Percentiles rank a stretch among this genome's conserved stretches.
Evolutionary conservation across 2,888 invertebrate genomes (phyloP).

Genomic region (Aricia artaxerxes): DNA sequence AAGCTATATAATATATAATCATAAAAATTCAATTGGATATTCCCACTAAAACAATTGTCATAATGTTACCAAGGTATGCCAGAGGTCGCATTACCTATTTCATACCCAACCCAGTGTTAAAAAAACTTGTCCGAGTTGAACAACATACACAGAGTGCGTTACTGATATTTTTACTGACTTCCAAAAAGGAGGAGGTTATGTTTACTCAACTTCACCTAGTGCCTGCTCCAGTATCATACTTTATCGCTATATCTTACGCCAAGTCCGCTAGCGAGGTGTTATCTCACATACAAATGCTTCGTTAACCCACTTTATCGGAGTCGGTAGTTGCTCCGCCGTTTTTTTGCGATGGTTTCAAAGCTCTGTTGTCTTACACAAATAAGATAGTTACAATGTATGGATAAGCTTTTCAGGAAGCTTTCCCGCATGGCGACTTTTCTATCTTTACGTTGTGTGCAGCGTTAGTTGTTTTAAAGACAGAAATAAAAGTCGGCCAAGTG

Average conservation of each 20-base stretch:
- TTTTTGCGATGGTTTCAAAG: background rate
- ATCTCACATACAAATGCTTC: slow-evolving; percentile 13
- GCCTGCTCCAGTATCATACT: background rate
- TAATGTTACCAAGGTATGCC: too few species aligned
- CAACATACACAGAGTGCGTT: too few species aligned
- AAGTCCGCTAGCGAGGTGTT: slow-evolving; percentile 1
- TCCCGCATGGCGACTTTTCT: background rate
- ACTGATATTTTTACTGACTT: too few species aligned
- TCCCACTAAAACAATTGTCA: too few species aligned
- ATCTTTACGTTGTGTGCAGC: background rate
- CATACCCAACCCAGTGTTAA: too few species aligned
- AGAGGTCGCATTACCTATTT: too few species aligned
- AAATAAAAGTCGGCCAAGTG: background rate
- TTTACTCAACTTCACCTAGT: too few species aligned
- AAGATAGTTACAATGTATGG: background rate
- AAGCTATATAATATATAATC: too few species aligned
- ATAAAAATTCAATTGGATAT: too few species aligned
- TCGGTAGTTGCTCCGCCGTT: background rate
- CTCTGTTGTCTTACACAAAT: background rate
- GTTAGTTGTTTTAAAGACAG: too few species aligned
- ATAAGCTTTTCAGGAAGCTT: slow-evolving; percentile 10
- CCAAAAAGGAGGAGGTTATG: too few species aligned
- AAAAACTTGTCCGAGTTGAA: too few species aligned
- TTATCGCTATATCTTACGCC: background rate
- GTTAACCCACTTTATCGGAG: background rate